These are phyloP conservation scores for Anthopleura sola DNA, from an alignment of 64 coral and sea anemone species.

Conservation along the genomic window DNA sequence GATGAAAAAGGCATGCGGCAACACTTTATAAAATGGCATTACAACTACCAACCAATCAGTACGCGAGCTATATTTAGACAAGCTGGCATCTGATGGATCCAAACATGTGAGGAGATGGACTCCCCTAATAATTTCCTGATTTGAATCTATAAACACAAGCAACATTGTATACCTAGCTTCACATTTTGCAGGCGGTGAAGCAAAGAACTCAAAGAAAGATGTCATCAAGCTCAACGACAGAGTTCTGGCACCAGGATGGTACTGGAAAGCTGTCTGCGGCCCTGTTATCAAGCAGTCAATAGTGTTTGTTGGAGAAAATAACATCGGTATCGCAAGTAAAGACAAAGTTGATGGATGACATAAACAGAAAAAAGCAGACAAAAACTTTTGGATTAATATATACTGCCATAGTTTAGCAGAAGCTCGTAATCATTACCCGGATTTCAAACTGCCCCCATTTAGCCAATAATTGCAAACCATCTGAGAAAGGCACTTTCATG, in stretches of 20 bases:
- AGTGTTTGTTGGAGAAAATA: slow-evolving; percentile 38
- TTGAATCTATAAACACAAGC: too few species aligned
- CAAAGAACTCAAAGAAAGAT: background rate
- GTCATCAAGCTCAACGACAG: background rate
- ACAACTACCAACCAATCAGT: too few species aligned
- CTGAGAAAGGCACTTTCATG: slow-evolving; percentile 12
- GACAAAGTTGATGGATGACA: background rate
- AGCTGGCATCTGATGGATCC: too few species aligned
- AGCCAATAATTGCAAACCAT: slow-evolving; percentile 21
- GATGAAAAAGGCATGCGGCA: too few species aligned
- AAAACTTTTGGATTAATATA: slow-evolving; percentile 5
- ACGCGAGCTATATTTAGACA: too few species aligned
- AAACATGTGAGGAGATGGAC: too few species aligned
- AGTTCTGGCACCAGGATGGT: slow-evolving; percentile 19
- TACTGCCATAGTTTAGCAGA: slow-evolving; percentile 13
- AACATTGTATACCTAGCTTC: too few species aligned
- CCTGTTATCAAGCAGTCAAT: slow-evolving; percentile 21
- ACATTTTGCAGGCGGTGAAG: slow-evolving; percentile 3
- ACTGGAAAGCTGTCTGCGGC: slow-evolving; percentile 49
- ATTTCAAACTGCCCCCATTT: slow-evolving; percentile 19
- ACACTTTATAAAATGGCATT: too few species aligned
- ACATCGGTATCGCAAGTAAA: background rate
- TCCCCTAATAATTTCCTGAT: too few species aligned
- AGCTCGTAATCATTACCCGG: background rate
- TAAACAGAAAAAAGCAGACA: background rate